phyloP scores from a whole-genome alignment of 2,113 vertebrate genomes.

The Corythornis vintsioides region DNA sequence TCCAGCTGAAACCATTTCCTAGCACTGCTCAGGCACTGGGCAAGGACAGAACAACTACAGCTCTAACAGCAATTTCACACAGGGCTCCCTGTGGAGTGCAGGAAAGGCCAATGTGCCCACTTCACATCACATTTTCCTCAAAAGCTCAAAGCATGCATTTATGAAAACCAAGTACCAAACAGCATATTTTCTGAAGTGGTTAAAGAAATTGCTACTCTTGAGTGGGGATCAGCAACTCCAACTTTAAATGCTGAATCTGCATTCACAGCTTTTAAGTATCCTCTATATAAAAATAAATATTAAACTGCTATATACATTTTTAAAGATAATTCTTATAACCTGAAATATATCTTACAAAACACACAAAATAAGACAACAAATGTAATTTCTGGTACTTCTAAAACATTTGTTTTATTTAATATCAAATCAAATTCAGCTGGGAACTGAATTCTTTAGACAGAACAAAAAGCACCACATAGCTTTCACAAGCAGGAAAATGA shows the following conservation, averaged over 20 bases:
- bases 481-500: neutral
- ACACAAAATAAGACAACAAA: neutral
- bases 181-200: neutral
- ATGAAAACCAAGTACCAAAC: neutral
- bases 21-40: neutral
- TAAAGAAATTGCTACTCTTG: neutral
- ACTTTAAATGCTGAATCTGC: neutral
- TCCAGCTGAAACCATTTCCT: neutral
- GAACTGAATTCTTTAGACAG: neutral
- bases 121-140: neutral
- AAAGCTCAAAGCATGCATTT: neutral
- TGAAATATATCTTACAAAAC: neutral
- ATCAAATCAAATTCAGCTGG: neutral
- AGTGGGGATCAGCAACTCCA: neutral
- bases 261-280: neutral
- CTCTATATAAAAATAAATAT: neutral
- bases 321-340: neutral
- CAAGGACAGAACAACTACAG: neutral
- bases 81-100: accelerated
- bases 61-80: neutral
- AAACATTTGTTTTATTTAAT: neutral
- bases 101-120: neutral
- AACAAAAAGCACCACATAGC: neutral
- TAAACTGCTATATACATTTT: accelerated
- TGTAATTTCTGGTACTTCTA: neutral